phyloP scores from a whole-genome alignment of 1,140 invertebrate species.

The Nebria ingens region DNA sequence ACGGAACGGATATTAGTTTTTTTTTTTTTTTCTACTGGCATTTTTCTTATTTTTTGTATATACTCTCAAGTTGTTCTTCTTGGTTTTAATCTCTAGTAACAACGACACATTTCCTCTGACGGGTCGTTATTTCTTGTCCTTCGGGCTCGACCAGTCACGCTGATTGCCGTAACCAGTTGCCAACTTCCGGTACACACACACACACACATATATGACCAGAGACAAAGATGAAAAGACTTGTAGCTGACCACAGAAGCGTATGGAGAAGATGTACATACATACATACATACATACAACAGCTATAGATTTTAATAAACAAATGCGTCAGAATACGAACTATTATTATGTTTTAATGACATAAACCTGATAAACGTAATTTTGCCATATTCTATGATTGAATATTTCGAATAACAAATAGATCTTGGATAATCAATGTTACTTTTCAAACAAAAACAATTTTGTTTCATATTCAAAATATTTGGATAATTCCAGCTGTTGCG shows the following conservation, averaged over 20 bases:
- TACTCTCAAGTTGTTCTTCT: conserved; percentile 4
- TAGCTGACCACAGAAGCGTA: background rate
- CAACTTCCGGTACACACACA: conserved; percentile 23
- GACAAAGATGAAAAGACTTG: no score
- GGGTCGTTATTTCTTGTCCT: conserved; percentile 29
- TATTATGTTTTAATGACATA: background rate
- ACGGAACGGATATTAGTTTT: conserved; percentile 3
- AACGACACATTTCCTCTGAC: conserved; percentile 25
- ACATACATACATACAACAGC: background rate
- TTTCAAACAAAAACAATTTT: no score
- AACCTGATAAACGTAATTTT: no score
- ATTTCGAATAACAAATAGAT: background rate
- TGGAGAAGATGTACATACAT: background rate
- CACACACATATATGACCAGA: no score
- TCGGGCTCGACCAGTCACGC: conserved; percentile 29
- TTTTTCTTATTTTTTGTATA: background rate
- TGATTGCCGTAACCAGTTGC: conserved; percentile 30
- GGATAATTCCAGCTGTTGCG: background rate
- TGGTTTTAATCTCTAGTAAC: conserved; percentile 15
- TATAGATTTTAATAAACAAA: background rate
- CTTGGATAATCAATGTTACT: no score
- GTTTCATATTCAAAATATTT: background rate
- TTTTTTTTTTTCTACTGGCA: background rate
- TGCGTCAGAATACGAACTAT: background rate
- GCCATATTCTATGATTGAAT: no score